Evolutionary conservation across 2,797 vertebrate genomes (phyloP).

Genomic region (Lemur catta): DNA sequence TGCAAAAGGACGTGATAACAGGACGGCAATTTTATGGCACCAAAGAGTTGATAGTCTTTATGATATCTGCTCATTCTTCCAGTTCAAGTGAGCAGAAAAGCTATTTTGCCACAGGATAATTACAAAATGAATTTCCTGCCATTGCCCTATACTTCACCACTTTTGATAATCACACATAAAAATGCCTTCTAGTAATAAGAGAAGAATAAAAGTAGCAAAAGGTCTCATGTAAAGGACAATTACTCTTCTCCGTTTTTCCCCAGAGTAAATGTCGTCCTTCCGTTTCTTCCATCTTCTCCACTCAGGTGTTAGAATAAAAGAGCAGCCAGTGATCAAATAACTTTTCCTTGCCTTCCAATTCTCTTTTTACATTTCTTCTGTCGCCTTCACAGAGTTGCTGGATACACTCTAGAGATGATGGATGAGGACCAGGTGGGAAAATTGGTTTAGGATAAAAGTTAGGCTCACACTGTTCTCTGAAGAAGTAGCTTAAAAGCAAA

Average conservation of each 20-base stretch:
- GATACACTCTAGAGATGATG: neutral
- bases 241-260: neutral
- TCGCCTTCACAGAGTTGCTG: neutral
- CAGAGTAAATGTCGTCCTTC: neutral
- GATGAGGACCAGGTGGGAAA: neutral
- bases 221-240: slow-evolving; percentile 15
- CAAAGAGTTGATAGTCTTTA: neutral
- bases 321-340: neutral
- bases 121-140: neutral
- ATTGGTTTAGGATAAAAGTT: neutral
- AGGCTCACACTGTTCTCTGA: neutral
- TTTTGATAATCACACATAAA: slow-evolving; percentile 54
- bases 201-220: slow-evolving; percentile 37
- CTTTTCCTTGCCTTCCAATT: neutral
- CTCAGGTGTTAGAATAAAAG: slow-evolving; percentile 11
- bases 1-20: neutral
- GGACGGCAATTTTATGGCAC: neutral
- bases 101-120: neutral
- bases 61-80: neutral
- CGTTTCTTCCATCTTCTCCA: neutral
- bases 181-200: slow-evolving; percentile 26
- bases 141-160: neutral
- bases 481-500: neutral
- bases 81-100: neutral
- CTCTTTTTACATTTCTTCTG: neutral